Percentiles rank a stretch among this genome's conserved stretches.
phyloP scores from a whole-genome alignment of 2,888 invertebrate species.

The Drosophila diplacantha region DNA sequence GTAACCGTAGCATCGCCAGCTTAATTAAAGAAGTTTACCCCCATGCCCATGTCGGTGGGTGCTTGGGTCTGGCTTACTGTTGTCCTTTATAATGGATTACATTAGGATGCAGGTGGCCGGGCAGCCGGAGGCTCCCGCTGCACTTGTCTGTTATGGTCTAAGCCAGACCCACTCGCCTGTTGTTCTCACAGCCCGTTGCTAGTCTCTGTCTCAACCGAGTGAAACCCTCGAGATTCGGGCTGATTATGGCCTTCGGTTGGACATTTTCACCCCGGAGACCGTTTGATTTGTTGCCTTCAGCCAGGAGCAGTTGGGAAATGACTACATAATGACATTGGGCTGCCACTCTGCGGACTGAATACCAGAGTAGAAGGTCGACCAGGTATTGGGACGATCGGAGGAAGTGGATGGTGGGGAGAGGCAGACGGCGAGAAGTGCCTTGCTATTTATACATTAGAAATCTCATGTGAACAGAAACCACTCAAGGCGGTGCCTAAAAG shows the following conservation, averaged over 20 bases:
- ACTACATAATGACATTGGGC: constrained; percentile 42
- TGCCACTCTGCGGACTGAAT: constrained; percentile 23
- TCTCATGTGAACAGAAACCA: constrained; percentile 1
- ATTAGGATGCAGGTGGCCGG: constrained; percentile 56
- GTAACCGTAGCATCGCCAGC: constrained; percentile 48
- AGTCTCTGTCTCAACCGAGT: not conserved
- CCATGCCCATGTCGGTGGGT: not conserved
- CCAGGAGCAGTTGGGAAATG: constrained; percentile 59
- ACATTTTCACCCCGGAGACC: constrained; percentile 54
- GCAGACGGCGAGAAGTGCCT: not conserved
- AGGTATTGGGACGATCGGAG: not conserved
- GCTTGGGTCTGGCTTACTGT: constrained; percentile 17
- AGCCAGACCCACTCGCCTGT: constrained; percentile 26
- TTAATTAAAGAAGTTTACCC: constrained; percentile 67
- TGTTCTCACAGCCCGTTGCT: constrained; percentile 15
- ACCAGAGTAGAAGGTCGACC: constrained; percentile 16
- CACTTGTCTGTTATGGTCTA: constrained; percentile 23
- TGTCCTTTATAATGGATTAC: constrained; percentile 65
- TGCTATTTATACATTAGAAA: not conserved
- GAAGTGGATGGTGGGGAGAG: not conserved
- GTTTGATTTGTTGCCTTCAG: constrained; percentile 59
- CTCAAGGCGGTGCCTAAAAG: not conserved
- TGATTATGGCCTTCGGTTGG: constrained; percentile 52
- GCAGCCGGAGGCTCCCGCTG: constrained; percentile 14
- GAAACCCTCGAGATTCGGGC: constrained; percentile 33